Evolutionary conservation across 2,797 vertebrate genomes (phyloP).

Genomic region (Thalassophryne amazonica): DNA sequence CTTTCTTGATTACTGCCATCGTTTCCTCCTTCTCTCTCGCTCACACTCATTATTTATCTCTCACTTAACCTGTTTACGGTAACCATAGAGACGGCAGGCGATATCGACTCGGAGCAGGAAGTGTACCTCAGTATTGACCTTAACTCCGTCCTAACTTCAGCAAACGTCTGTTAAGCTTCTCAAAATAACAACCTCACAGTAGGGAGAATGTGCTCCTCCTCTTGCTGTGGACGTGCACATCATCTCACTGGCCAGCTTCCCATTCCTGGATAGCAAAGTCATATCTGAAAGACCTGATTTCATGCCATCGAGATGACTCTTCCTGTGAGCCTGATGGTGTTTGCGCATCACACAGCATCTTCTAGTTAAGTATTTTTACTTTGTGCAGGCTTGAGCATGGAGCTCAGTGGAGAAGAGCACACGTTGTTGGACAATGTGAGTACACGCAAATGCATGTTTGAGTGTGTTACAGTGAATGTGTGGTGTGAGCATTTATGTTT

Average conservation of each 20-base stretch:
- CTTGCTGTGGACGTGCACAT: slow-evolving; percentile 32
- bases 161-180: slow-evolving; percentile 46
- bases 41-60: slow-evolving; percentile 2
- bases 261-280: slow-evolving; percentile 27
- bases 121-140: slow-evolving; percentile 60
- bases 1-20: neutral
- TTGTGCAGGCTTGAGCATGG: slow-evolving; percentile 37
- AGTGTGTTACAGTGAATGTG: neutral
- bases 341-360: slow-evolving; percentile 16
- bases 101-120: slow-evolving; percentile 68
- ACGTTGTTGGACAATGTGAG: slow-evolving; percentile 66
- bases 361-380: slow-evolving; percentile 41
- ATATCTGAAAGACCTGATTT: slow-evolving; percentile 24
- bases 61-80: slow-evolving; percentile 49
- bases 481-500: too few species aligned
- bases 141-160: slow-evolving; percentile 37
- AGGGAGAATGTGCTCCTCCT: slow-evolving; percentile 48
- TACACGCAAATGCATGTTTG: neutral
- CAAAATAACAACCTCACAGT: slow-evolving; percentile 45
- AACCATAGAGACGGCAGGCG: slow-evolving; percentile 62
- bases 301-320: slow-evolving; percentile 4
- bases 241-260: slow-evolving; percentile 32
- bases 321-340: neutral
- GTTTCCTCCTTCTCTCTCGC: neutral
- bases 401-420: slow-evolving; percentile 27